Conservation (phyloP, 2,113 vertebrate species). For the Acanthochromis polyacanthus region DNA sequence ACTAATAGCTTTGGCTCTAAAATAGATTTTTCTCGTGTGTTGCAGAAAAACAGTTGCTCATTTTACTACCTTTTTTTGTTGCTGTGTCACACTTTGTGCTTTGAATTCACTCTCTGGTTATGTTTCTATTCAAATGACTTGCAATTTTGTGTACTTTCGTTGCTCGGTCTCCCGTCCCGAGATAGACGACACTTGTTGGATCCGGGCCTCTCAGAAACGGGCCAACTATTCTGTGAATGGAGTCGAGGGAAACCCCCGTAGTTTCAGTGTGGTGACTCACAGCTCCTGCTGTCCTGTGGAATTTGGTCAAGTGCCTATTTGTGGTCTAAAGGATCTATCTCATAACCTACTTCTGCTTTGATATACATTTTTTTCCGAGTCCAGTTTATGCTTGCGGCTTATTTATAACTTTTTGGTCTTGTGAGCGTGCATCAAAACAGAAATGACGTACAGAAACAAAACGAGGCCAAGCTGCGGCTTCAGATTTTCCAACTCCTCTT, state of each 20-base stretch:
- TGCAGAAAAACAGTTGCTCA: background rate
- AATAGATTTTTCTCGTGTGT: too few relatives aligned
- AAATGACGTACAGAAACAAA: conserved; percentile 46
- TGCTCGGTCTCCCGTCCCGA: conserved; percentile 32
- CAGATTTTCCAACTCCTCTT: conserved; percentile 53
- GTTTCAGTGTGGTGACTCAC: conserved; percentile 80
- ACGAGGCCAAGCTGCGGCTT: conserved; percentile 33
- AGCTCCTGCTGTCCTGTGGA: conserved; percentile 78
- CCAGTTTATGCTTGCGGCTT: conserved; percentile 34
- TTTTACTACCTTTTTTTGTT: background rate
- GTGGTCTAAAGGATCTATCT: conserved; percentile 53
- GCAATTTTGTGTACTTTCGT: conserved; percentile 15
- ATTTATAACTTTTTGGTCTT: conserved; percentile 67
- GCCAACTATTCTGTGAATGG: conserved; percentile 73
- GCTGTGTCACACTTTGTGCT: background rate
- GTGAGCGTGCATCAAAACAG: conserved; percentile 72
- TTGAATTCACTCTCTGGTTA: conserved; percentile 7
- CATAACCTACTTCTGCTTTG: conserved; percentile 75
- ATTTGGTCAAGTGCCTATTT: conserved; percentile 77
- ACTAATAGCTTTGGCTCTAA: too few relatives aligned
- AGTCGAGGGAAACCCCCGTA: conserved; percentile 75
- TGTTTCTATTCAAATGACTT: background rate
- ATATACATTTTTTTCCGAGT: conserved; percentile 22
- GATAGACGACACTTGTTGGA: conserved; percentile 45
- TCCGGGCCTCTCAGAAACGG: conserved; percentile 55